phyloP scores from a whole-genome alignment of 2,113 vertebrate genomes.

The Syngnathoides biaculeatus region DNA sequence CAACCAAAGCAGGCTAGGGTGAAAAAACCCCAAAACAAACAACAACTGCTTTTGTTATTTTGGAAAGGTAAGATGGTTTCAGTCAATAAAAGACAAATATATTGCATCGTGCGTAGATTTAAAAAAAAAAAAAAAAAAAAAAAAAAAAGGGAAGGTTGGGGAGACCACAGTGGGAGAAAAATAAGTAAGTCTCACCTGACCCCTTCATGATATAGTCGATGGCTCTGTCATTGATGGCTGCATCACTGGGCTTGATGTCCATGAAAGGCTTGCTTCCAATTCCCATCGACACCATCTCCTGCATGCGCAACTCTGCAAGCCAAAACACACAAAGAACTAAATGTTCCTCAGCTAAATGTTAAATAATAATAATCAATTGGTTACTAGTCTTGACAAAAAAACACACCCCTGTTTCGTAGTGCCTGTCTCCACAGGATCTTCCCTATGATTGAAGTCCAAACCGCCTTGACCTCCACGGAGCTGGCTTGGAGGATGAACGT shows the following conservation, averaged over 20 bases:
- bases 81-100: background rate
- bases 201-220: conserved; percentile 78
- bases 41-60: no score
- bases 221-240: conserved; percentile 76
- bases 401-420: conserved; percentile 78
- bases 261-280: conserved; percentile 80
- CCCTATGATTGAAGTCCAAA: conserved; percentile 77
- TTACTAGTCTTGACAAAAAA: background rate
- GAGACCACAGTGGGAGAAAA: no score
- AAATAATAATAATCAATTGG: background rate
- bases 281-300: conserved; percentile 83
- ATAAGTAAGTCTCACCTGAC: conserved; percentile 60
- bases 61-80: background rate
- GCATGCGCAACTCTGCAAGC: conserved; percentile 77
- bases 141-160: background rate
- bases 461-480: conserved; percentile 74
- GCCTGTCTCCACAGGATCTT: conserved; percentile 85
- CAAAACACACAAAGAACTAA: background rate
- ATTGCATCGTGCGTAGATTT: background rate
- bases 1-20: no score
- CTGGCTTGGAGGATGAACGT: conserved; percentile 80
- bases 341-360: background rate
- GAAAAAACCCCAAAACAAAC: no score
- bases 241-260: conserved; percentile 80
- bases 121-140: no score